These are phyloP conservation scores for Premnoplex brunnescens DNA, from an alignment of 2,797 vertebrate genomes.

Conservation along the genomic window DNA sequence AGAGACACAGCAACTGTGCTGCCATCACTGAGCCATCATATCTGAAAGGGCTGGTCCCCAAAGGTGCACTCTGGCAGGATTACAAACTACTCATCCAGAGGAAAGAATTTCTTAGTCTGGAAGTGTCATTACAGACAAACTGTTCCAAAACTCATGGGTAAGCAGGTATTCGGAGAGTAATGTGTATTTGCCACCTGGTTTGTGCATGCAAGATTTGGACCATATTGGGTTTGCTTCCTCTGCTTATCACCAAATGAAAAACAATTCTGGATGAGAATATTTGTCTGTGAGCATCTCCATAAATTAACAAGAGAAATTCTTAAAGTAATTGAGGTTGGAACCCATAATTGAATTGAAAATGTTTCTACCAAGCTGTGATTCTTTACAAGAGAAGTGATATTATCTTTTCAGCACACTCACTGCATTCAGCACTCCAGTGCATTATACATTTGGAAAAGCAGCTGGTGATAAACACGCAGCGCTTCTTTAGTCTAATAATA, in stretches of 20 bases:
- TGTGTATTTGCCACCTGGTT: constrained; percentile 22
- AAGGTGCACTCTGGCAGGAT: not conserved
- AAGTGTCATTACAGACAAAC: not conserved
- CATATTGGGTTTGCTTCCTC: not conserved
- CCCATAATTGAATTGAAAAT: constrained; percentile 30
- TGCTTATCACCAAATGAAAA: constrained; percentile 25
- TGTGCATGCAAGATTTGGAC: not conserved
- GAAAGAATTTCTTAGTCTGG: not conserved
- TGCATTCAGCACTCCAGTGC: not conserved
- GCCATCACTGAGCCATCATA: not conserved
- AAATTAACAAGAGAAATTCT: constrained; percentile 29
- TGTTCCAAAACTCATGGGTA: not conserved
- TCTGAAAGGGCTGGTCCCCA: not conserved
- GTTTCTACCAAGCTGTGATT: constrained; percentile 18
- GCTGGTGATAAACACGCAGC: constrained; percentile 33
- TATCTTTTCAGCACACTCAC: not conserved
- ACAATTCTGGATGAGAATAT: constrained; percentile 40
- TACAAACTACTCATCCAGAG: not conserved
- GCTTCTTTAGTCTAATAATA: constrained; percentile 31
- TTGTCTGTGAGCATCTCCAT: not conserved
- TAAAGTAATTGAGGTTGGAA: constrained; percentile 44
- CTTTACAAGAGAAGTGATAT: constrained; percentile 9
- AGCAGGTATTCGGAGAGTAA: constrained; percentile 25
- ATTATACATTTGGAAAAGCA: constrained; percentile 18
- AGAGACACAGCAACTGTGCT: not conserved